Conservation (phyloP, 2,888 invertebrate species). For the Polydrusus pterygomalis region DNA sequence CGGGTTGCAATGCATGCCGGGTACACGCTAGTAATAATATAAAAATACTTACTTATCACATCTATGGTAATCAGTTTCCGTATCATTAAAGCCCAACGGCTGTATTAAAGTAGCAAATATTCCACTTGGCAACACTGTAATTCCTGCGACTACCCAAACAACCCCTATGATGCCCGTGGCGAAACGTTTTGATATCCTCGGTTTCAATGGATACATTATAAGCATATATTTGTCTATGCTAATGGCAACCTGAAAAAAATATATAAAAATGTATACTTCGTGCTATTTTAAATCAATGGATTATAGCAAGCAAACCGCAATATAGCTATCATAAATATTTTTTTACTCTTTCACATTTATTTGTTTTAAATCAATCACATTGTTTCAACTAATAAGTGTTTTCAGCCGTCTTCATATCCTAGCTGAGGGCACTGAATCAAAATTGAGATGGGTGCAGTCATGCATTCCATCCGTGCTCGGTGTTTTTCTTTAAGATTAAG, state of each 20-base stretch:
- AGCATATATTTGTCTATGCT: slow-evolving; percentile 93
- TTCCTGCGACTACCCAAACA: slow-evolving; percentile 85
- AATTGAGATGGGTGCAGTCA: too few species aligned
- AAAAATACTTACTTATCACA: slow-evolving; percentile 79
- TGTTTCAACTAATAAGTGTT: too few species aligned
- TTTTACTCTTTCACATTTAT: too few species aligned
- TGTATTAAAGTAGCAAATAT: slow-evolving; percentile 81
- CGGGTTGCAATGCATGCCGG: too few species aligned
- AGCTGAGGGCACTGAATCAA: too few species aligned
- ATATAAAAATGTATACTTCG: neutral
- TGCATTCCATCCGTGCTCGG: too few species aligned
- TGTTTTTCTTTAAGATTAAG: too few species aligned
- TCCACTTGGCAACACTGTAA: slow-evolving; percentile 88
- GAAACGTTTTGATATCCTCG: slow-evolving; percentile 83
- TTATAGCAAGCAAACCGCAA: too few species aligned
- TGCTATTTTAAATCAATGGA: too few species aligned
- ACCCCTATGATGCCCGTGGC: slow-evolving; percentile 81
- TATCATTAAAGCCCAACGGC: slow-evolving; percentile 69
- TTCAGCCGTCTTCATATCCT: too few species aligned
- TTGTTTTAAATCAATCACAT: too few species aligned
- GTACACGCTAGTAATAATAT: neutral
- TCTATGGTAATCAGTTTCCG: slow-evolving; percentile 71
- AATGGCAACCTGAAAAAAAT: slow-evolving; percentile 78
- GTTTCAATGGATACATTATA: slow-evolving; percentile 90
- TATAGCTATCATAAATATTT: too few species aligned